Evolutionary conservation across 2,888 invertebrate genomes (phyloP), one percentile per base, ranked within the genome.

Genomic region (Gymnosoma rotundatum): DNA sequence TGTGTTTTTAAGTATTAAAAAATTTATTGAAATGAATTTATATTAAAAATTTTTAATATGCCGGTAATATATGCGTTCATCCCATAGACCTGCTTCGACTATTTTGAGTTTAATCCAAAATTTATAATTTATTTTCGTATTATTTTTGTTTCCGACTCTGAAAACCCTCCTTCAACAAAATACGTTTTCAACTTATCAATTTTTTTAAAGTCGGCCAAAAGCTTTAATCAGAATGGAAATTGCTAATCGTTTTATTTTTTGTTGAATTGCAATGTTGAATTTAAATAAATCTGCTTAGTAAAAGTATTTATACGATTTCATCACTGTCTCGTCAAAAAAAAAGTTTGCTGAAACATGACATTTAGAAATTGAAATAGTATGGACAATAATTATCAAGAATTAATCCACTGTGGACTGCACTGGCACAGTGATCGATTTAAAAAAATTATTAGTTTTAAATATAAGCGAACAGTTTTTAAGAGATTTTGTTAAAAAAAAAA

Each of bases 271-370:
- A 66, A 50, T 38, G 10, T 20, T 52, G 10, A 2, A 12, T 64
- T 16, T 45, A 38, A 52, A 9, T 60, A 58, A 61, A 32, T 56
- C 18, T 25, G 81, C 83, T 81, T 78, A 81, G 48, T 48, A 18
- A 20, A 81, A 12, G 38, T n/a, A 64, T n/a, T 60, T 45, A n/a
- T 58, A 36, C 10, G 69, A 84, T 81, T 84, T 73, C 84, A 84
- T 84, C 84, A 84, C 42, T 78, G 58, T 74, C 69, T 81, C 18
- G 64, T 52, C 56, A 32, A 42, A 25, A 64, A 74, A 52, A 64
- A 74, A 52, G 64, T 60, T 32, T 81, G 78, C 67, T 78, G 66
- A 80, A 2, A 16, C 18, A 52, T 14, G 42, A 4, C 21, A 58
- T 45, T 69, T 66, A n/a, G n/a, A n/a, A n/a, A n/a, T n/a, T n/a